Evolutionary conservation across 2,113 vertebrate genomes (phyloP).

Genomic region (Serinus canaria): DNA sequence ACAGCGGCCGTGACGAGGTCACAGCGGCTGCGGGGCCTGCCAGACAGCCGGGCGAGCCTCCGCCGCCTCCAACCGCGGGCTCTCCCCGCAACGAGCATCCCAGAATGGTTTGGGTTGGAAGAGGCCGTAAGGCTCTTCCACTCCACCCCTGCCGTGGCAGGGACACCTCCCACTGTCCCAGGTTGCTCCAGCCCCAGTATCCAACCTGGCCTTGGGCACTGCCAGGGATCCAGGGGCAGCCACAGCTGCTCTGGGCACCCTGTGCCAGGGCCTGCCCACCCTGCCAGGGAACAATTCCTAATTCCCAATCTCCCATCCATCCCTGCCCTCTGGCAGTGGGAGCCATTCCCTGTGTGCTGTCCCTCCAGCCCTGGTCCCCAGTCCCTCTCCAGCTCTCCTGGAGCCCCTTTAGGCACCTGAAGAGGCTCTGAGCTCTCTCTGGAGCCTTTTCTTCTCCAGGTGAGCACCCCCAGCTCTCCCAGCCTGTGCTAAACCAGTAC

Average conservation of each 20-base stretch:
- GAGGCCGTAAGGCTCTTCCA: neutral
- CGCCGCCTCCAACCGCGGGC: fast-evolving
- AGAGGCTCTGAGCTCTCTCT: neutral
- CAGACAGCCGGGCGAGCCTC: fast-evolving
- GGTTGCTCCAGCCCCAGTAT: neutral
- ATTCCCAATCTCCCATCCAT: neutral
- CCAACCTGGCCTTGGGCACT: neutral
- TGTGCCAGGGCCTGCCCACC: neutral
- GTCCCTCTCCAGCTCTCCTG: neutral
- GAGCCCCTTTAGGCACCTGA: neutral
- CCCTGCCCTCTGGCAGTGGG: neutral
- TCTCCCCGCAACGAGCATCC: neutral
- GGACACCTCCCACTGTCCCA: neutral
- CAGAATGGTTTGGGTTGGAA: neutral
- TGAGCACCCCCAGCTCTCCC: neutral
- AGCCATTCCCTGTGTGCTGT: neutral
- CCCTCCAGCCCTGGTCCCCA: neutral
- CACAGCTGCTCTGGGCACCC: neutral
- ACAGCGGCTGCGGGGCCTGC: neutral
- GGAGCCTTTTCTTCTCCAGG: neutral
- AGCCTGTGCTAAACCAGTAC: neutral
- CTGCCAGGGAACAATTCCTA: no score
- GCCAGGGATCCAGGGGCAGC: neutral
- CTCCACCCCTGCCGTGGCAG: neutral
- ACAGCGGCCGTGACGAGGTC: neutral